phyloP scores from a whole-genome alignment of 2,113 vertebrate species.

The Rutilus rutilus region DNA sequence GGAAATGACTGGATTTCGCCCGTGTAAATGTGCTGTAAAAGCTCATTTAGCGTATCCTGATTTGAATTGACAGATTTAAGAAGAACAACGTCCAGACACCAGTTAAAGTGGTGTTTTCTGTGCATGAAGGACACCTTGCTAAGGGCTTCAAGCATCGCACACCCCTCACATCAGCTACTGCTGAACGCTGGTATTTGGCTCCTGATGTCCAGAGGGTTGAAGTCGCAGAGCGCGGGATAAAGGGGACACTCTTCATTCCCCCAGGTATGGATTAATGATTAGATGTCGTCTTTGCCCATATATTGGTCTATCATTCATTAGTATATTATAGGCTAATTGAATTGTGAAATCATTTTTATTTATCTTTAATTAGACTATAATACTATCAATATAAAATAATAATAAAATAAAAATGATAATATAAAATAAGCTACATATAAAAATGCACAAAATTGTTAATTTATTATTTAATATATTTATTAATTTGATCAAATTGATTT shows the following conservation, averaged over 20 bases:
- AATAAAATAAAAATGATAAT: neutral
- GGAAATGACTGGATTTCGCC: too few species aligned
- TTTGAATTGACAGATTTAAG: slow-evolving; percentile 65
- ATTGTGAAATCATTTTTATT: too few species aligned
- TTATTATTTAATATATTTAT: too few species aligned
- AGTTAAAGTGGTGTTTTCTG: slow-evolving; percentile 67
- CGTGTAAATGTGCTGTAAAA: too few species aligned
- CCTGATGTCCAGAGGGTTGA: slow-evolving; percentile 70
- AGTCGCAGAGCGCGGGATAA: slow-evolving; percentile 60
- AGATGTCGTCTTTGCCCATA: neutral
- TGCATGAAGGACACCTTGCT: slow-evolving; percentile 66
- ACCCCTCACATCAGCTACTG: slow-evolving; percentile 58
- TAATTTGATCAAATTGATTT: too few species aligned
- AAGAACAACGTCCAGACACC: slow-evolving; percentile 69
- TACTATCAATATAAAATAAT: neutral
- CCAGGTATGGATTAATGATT: slow-evolving; percentile 63
- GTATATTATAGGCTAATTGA: neutral
- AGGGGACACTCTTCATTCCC: slow-evolving; percentile 72
- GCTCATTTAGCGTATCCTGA: too few species aligned
- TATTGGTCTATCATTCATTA: neutral
- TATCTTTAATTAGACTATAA: neutral
- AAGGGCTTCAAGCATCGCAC: slow-evolving; percentile 61
- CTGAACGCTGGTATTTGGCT: slow-evolving; percentile 74
- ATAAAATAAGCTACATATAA: neutral
- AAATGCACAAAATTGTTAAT: too few species aligned